Percentiles rank a stretch among this genome's conserved stretches.
Evolutionary conservation across 2,797 vertebrate species (phyloP).

Genomic region (Melanotaenia maccullochi): DNA sequence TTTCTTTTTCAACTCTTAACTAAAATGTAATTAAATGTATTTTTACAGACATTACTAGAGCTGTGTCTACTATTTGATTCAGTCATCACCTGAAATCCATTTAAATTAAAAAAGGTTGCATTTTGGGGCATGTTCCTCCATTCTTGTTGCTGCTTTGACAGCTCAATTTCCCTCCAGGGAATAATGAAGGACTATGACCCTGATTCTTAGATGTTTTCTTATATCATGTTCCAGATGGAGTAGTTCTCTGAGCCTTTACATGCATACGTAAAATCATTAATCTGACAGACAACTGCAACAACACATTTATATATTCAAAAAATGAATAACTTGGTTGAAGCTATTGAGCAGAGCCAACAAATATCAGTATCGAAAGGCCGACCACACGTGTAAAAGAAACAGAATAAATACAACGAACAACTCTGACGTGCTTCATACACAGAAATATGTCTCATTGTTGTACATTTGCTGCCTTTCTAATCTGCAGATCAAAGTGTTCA

Average conservation of each 20-base stretch:
- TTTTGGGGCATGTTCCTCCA: too few relatives aligned
- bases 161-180: too few relatives aligned
- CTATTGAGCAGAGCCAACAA: neutral
- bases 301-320: slow-evolving; percentile 6
- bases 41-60: too few relatives aligned
- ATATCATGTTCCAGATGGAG: too few relatives aligned
- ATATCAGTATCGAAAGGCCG: neutral
- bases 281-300: neutral
- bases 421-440: slow-evolving; percentile 10
- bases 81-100: too few relatives aligned
- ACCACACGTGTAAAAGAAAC: slow-evolving; percentile 23
- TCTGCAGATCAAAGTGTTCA: slow-evolving; percentile 34
- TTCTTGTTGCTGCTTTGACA: too few relatives aligned
- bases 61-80: too few relatives aligned
- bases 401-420: slow-evolving; percentile 30
- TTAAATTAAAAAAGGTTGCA: too few relatives aligned
- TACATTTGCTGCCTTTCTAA: slow-evolving; percentile 6
- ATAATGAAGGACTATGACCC: too few relatives aligned
- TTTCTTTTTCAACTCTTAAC: too few relatives aligned
- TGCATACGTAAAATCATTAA: neutral
- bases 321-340: slow-evolving; percentile 1
- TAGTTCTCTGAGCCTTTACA: neutral
- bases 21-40: too few relatives aligned
- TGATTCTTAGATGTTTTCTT: too few relatives aligned
- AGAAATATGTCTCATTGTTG: slow-evolving; percentile 13